Percentiles rank a stretch among this genome's conserved stretches.
phyloP scores from a whole-genome alignment of 2,797 vertebrate genomes.

The Helostoma temminkii region DNA sequence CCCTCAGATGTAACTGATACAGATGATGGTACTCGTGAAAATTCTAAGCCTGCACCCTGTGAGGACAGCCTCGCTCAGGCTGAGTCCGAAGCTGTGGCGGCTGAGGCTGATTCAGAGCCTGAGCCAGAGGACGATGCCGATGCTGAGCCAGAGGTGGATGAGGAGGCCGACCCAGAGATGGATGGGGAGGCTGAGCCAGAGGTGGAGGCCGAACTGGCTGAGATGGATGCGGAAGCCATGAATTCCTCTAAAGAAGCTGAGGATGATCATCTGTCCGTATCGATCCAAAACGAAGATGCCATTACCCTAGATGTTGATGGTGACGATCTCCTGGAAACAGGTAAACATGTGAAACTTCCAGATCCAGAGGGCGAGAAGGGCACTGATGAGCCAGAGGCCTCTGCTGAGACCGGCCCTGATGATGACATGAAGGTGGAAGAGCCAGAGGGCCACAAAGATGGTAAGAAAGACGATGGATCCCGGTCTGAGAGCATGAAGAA shows the following conservation, averaged over 20 bases:
- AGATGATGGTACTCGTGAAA: constrained; percentile 99
- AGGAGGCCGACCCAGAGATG: constrained; percentile 49
- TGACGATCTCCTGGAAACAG: constrained; percentile 99
- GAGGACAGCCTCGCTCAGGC: constrained; percentile 91
- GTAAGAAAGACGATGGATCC: constrained; percentile 95
- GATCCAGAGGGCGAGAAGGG: constrained; percentile 97
- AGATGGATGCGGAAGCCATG: constrained; percentile 92
- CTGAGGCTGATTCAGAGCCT: constrained; percentile 67
- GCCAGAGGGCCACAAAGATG: constrained; percentile 93
- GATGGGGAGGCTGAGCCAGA: constrained; percentile 64
- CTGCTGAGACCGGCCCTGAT: constrained; percentile 91
- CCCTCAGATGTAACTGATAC: constrained; percentile 99
- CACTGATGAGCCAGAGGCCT: constrained; percentile 91
- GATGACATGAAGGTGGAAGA: constrained; percentile 92
- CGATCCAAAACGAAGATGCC: constrained; percentile 99
- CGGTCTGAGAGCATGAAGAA: constrained; percentile 94
- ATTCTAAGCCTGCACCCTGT: constrained; percentile 96
- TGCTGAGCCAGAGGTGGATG: constrained; percentile 33
- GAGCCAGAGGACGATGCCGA: constrained; percentile 54
- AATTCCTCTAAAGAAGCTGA: constrained; percentile 94
- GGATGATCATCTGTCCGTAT: constrained; percentile 99
- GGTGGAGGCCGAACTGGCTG: constrained; percentile 84
- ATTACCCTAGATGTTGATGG: constrained; percentile 99
- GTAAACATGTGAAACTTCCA: constrained; percentile 99
- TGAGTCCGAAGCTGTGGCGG: constrained; percentile 70